Base-by-base conservation (phyloP, 2,797 vertebrate species). In the Steatocranus sp. region DNA sequence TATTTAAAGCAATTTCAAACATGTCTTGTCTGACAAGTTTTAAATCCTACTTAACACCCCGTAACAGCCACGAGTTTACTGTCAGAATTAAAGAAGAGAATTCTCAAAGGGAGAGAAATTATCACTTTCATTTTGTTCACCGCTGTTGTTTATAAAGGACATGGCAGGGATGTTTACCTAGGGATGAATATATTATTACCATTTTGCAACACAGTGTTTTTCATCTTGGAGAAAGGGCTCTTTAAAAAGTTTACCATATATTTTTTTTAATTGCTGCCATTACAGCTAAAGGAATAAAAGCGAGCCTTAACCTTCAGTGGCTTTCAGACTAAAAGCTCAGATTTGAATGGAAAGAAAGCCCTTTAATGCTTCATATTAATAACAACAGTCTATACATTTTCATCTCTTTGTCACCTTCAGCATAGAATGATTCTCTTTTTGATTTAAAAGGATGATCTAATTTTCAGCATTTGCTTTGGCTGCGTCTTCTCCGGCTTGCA, bases 1-100 rank as follows among this genome's bases (percentile, higher is more conserved):
- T 96, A 96, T 97, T 97, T 96, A 96, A 96, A 97, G 96, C 96
- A 96, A 97, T 97, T 97, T 97, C 96, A 97, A 97, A 97, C 96
- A 97, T 96, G 96, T 96, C 96, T 96, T 97, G 96, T 97, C 95
- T 97, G 96, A 97, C 96, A 97, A 97, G 96, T 97, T 97, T 96
- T 96, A 97, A 97, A 96, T 97, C 96, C 96, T 96, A 95, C 96
- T 96, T 97, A 97, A 96, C 96, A 96, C 96, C 96, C 95, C 95
- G 92, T 96, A 97, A 97, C 96, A 96, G 96, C 96, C 91, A 95
- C 85, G 91, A 96, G 96, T 97, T 97, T 97, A 96, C 96, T 96
- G 96, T 97, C 96, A 96, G 96, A 96, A 97, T 97, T 96, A 97
- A 96, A 96, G 95, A 95, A 95, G 94, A 93, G 90, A 95, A 96